Base-by-base conservation (phyloP, 2,888 invertebrate genomes). In the Synanthedon formicaeformis region DNA sequence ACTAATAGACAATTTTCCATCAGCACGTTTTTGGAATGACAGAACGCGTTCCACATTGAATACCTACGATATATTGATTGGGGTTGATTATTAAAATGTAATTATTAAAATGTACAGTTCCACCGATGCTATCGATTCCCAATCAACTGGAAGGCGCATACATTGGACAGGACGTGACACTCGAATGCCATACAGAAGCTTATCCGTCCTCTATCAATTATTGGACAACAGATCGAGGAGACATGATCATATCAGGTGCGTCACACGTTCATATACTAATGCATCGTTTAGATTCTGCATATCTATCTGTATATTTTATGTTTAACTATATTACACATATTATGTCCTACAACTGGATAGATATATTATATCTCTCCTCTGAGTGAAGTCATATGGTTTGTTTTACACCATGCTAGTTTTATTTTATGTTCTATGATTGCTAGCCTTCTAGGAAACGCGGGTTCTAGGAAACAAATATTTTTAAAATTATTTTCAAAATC, bases 191-290 rank as follows among this genome's bases (percentile, higher is more conserved):
- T 78, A 96, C 96, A 0, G 96, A 97, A 79, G 96, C 96, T 49
- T 96, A 94, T 78, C 96, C 96, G 41, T 93, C 94, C 58, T 96
- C 96, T 53, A 96, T 96, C 77, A 96, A 96, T 89, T 97, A 96
- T 78, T 97, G 96, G 96, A 96, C 96, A 41, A 96, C 94, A 6
- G 95, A 96, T 66, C 90, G 93, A 55, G 96, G 96, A 50, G 95
- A 96, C 74, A 96, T 96, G 96, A 96, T 96, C 68, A 94, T 96
- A 85, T 95, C 96, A 83, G 96, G 96, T 95, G 85, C 84, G 77
- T 10, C 34, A 34, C 34, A 34, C 34, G 34, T 34, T 34, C 8
- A 34, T 34, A 45, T 45, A 45, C 11, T 45, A 12, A 13, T 45
- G 14, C 14, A 13, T 12, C 12, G 13, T n/a, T 45, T 45, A 45